Conservation (phyloP, 2,113 vertebrate species). For the Cricetomys ansorgei region DNA sequence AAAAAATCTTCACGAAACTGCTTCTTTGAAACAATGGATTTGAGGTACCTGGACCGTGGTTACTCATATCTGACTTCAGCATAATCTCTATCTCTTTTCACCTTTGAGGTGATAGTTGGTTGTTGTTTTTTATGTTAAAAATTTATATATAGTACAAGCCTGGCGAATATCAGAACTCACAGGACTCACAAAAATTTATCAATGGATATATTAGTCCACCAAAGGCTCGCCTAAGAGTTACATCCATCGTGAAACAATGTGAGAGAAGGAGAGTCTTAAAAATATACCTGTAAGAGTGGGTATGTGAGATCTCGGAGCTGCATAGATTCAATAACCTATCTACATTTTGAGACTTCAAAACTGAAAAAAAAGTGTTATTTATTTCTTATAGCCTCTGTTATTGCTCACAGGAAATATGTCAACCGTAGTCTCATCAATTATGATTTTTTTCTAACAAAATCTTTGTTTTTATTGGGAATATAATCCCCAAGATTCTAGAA, state of each 20-base stretch:
- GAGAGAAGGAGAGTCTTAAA: not conserved
- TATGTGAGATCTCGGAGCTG: fast-evolving
- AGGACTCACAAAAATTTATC: not conserved
- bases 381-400: not conserved
- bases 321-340: not conserved
- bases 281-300: fast-evolving
- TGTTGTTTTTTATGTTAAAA: not conserved
- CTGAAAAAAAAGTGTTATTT: not conserved
- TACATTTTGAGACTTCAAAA: not conserved
- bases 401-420: not conserved
- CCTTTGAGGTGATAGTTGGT: not conserved
- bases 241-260: not conserved
- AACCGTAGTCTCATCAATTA: not conserved
- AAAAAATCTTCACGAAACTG: not conserved
- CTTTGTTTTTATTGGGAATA: not conserved
- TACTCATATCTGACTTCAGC: not conserved
- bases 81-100: not conserved
- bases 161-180: constrained; percentile 13
- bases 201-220: not conserved
- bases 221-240: not conserved
- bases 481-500: no score
- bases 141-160: not conserved
- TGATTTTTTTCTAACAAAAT: constrained; percentile 1
- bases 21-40: not conserved
- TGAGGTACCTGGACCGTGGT: not conserved